Base-by-base conservation (phyloP, 2,797 vertebrate species). In the Sebastiscus tertius region DNA sequence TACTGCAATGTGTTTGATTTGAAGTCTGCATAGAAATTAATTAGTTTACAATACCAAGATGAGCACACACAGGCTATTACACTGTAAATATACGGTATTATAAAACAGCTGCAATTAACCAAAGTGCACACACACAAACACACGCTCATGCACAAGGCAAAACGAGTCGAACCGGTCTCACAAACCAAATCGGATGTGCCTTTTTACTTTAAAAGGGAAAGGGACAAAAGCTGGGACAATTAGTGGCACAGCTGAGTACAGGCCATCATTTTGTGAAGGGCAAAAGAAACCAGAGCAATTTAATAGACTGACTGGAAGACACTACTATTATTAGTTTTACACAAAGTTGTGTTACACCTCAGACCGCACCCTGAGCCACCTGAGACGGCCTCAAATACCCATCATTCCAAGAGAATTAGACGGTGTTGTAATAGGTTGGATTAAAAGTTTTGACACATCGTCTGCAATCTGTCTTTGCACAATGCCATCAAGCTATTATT, bases 111-210 rank as follows among this genome's bases (percentile, higher is more conserved):
- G 61, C 33, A 49, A 66, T 31, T 31, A 64, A 69, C 59, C 36
- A 34, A 70, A 75, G 49, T 8, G 33, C 69, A 63, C 5, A 56
- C 3, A 46, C 4, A 13, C 49, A 64, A 22, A 34, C 46, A 55
- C 26, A 72, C 24, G 27, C 9, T n/a, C 16, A 36, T 14, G 58
- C 14, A 29, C 20, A 75, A 34, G 36, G 75, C 39, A 71, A 77
- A 92, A 92, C 92, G 67, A 80, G 94, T 90, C 60, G 5, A 88
- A 94, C 91, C 4, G 75, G 92, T 90, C 84, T 74, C 52, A 11
- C 68, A 62, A 81, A 90, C 73, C 33, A 83, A 83, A 82, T 84
- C 66, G 73, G 82, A 85, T 76, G 59, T 87, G 62, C 49, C 18
- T 33, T 71, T 81, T 84, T 75, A 63, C 49, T 89, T 87, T 84